Conservation (phyloP, 2,797 vertebrate species). For the Loriculus beryllinus region DNA sequence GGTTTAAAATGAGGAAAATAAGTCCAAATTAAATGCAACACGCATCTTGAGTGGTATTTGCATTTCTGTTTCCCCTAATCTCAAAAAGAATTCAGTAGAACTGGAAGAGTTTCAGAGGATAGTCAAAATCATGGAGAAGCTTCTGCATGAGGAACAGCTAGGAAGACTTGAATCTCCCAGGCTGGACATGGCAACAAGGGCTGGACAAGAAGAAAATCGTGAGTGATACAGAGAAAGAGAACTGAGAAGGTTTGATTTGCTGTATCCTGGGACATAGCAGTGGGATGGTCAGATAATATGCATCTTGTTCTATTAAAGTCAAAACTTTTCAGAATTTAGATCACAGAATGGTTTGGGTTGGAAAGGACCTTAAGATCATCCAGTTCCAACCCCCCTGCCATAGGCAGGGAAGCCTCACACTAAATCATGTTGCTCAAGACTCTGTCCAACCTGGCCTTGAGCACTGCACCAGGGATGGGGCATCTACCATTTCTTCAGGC, state of each 20-base stretch:
- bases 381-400: background rate
- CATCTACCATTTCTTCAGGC: background rate
- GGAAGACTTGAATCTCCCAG: background rate
- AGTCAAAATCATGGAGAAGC: background rate
- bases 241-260: background rate
- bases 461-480: background rate
- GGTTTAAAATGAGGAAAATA: background rate
- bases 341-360: background rate
- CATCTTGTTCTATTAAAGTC: background rate
- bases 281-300: background rate
- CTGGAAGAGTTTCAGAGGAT: background rate
- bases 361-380: background rate
- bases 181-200: background rate
- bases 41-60: background rate
- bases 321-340: background rate
- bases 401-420: background rate
- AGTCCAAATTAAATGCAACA: background rate
- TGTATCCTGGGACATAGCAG: background rate
- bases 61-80: background rate
- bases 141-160: background rate
- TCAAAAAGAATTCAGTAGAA: background rate
- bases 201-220: background rate
- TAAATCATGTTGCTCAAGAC: background rate
- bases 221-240: background rate
- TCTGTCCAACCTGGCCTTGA: background rate